These are phyloP conservation scores for Speoplatyrhinus poulsoni DNA, from an alignment of 2,113 vertebrate species.

Conservation along the genomic window DNA sequence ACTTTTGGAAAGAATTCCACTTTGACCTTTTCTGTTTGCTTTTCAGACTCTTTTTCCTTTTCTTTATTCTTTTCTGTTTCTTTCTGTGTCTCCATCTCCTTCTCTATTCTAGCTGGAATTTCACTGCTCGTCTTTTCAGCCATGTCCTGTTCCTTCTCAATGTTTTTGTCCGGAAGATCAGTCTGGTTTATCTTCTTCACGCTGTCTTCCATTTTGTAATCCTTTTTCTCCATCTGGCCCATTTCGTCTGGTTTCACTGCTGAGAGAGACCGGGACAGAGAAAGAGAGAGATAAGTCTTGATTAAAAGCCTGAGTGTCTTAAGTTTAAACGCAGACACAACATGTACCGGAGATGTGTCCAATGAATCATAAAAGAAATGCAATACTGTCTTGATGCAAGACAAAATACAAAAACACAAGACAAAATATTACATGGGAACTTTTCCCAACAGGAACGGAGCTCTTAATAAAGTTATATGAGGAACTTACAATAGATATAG, in stretches of 20 bases:
- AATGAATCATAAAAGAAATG: not conserved
- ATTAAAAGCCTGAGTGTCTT: not conserved
- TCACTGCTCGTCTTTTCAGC: conserved; percentile 40
- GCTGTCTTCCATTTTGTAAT: conserved; percentile 45
- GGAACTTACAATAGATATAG: too few species aligned
- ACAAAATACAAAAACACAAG: not conserved
- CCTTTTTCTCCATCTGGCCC: conserved; percentile 41
- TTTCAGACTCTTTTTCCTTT: conserved; percentile 2
- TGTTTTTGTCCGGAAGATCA: conserved; percentile 29
- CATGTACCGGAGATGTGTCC: too few species aligned
- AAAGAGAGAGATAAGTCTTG: not conserved
- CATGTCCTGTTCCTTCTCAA: conserved; percentile 47
- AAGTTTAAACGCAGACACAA: not conserved
- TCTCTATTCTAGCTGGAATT: conserved; percentile 32
- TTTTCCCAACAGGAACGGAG: too few species aligned
- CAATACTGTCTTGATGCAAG: not conserved
- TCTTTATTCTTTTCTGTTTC: conserved; percentile 14
- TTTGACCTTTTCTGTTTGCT: conserved; percentile 1
- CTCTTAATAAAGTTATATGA: too few species aligned
- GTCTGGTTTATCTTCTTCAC: conserved; percentile 44
- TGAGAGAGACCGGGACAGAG: conserved; percentile 13
- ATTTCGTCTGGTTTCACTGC: conserved; percentile 57
- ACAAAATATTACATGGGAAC: not conserved
- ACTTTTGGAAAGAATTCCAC: conserved; percentile 19
- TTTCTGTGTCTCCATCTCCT: conserved; percentile 4